Evolutionary conservation across 2,888 invertebrate genomes (phyloP).

Genomic region (Hirtodrosophila histrioides): DNA sequence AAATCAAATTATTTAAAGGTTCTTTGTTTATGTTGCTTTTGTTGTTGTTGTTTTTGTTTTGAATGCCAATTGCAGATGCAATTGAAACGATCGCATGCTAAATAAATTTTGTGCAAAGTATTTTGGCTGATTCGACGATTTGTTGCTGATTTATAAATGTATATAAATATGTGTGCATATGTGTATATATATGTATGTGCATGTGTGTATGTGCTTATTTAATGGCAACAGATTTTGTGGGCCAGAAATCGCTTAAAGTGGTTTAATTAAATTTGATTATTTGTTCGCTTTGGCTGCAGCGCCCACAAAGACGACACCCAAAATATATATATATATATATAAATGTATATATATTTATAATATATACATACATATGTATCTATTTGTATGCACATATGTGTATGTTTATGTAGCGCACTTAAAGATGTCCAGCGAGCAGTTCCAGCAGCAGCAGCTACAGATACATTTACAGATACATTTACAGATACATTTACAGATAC

Average conservation of each 20-base stretch:
- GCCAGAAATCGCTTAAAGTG: conserved; percentile 60
- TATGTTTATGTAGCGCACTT: conserved; percentile 21
- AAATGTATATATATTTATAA: conserved; percentile 1
- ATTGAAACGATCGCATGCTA: conserved; percentile 17
- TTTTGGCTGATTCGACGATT: conserved; percentile 13
- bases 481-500: background rate
- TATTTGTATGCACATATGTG: background rate
- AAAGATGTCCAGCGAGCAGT: conserved; percentile 42
- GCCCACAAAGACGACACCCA: conserved; percentile 41
- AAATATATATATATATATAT: conserved; percentile 4
- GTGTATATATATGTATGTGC: background rate
- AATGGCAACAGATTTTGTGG: conserved; percentile 43
- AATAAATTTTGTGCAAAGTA: conserved; percentile 23
- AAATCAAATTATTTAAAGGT: background rate
- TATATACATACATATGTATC: background rate
- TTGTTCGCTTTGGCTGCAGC: conserved; percentile 31
- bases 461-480: conserved; percentile 2
- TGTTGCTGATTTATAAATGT: background rate
- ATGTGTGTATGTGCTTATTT: background rate
- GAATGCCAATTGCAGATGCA: conserved; percentile 2
- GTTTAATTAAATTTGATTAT: conserved; percentile 71
- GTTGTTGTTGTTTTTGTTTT: background rate
- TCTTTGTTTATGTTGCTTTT: background rate
- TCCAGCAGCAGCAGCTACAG: conserved; percentile 6
- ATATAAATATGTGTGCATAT: background rate